Evolutionary conservation across 2,797 vertebrate genomes (phyloP).

Genomic region (Sciurus carolinensis): DNA sequence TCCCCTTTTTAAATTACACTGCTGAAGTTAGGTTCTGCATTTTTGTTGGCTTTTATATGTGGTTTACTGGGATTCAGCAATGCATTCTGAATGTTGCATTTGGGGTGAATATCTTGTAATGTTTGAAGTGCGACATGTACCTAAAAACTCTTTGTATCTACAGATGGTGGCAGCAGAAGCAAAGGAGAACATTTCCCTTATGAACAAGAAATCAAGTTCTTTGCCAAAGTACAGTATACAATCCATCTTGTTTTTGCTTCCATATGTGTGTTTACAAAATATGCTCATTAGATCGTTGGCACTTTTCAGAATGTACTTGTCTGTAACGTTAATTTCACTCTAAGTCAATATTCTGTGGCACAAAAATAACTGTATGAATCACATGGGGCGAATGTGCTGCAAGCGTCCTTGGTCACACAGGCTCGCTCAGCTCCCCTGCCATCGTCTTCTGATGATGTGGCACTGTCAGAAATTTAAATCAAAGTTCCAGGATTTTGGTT

Average conservation of each 20-base stretch:
- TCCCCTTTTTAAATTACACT: not conserved
- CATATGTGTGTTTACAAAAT: slow-evolving; percentile 59
- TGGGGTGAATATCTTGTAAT: not conserved
- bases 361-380: slow-evolving; percentile 57
- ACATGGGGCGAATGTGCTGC: not conserved
- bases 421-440: fast-evolving
- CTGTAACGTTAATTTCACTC: not conserved
- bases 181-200: slow-evolving; percentile 95
- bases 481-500: not conserved
- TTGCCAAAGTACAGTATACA: slow-evolving; percentile 94
- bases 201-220: slow-evolving; percentile 98
- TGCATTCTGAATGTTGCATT: not conserved
- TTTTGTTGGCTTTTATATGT: not conserved
- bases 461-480: not conserved
- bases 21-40: not conserved
- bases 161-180: slow-evolving; percentile 92
- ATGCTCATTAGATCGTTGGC: not conserved
- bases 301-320: slow-evolving; percentile 39
- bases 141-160: slow-evolving; percentile 82
- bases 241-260: slow-evolving; percentile 74
- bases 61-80: not conserved
- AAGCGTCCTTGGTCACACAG: not conserved
- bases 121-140: not conserved
- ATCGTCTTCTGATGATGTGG: not conserved
- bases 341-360: slow-evolving; percentile 13